phyloP scores from a whole-genome alignment of 1,140 invertebrate genomes.

The Pogonomyrmex californicus region DNA sequence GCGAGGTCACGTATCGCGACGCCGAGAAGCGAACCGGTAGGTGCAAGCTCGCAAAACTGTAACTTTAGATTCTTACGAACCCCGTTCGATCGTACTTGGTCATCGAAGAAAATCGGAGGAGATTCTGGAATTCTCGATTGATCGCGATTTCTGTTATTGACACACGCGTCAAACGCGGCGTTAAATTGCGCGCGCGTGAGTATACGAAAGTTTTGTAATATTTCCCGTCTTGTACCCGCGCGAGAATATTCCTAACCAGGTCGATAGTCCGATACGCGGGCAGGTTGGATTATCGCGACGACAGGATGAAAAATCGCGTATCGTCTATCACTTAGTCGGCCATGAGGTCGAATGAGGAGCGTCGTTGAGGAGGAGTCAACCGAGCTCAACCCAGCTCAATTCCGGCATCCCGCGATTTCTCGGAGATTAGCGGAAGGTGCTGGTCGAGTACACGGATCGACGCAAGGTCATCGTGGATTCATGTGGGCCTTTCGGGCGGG shows the following conservation, averaged over 20 bases:
- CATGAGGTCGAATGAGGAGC: conserved; percentile 47
- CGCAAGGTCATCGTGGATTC: conserved; percentile 63
- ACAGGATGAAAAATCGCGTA: conserved; percentile 69
- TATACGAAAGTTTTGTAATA: background rate
- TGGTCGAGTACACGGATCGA: conserved; percentile 61
- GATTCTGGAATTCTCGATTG: background rate
- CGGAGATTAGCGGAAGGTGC: conserved; percentile 67
- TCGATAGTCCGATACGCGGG: background rate
- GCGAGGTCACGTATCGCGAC: conserved; percentile 92
- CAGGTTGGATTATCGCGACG: conserved; percentile 18
- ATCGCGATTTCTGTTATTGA: background rate
- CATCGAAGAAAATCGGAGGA: background rate
- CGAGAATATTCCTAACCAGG: background rate
- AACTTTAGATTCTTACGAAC: background rate
- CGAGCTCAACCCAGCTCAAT: conserved; percentile 68
- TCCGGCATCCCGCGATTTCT: conserved; percentile 59
- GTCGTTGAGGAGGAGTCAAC: conserved; percentile 50
- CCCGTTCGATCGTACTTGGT: background rate
- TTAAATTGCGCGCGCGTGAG: background rate
- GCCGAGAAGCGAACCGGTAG: conserved; percentile 94
- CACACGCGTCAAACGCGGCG: background rate
- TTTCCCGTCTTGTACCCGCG: background rate
- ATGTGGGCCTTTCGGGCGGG: conserved; percentile 50
- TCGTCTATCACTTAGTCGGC: conserved; percentile 42
- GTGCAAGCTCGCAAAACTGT: conserved; percentile 63